Base-by-base conservation (phyloP, 1,140 invertebrate genomes). In the Drosophila albomicans region DNA sequence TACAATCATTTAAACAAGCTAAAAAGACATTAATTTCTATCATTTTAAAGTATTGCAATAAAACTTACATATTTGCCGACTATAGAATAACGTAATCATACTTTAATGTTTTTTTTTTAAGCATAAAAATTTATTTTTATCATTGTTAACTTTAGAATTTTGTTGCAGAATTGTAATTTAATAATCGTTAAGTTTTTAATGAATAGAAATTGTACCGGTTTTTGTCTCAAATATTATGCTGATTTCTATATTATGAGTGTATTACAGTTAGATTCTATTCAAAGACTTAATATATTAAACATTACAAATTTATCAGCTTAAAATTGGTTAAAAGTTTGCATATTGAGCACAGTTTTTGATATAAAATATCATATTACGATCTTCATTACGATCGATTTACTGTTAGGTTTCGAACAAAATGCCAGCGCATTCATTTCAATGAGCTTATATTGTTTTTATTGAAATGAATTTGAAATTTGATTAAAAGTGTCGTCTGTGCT, bases 381-480 rank as follows among this genome's bases (percentile, higher is more conserved):
- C 7, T 41, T 41, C 1, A 56, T 56, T 35, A 20, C 6, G 10
- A 13, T 15, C 30, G 15, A n/a, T 15, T 51, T 63, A 15, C 35
- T 20, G 35, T 41, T 54, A 54, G 10, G 15, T 38, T 52, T n/a
- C 11, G 4, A 20, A 28, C 7, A 48, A 49, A 61, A 32, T 11
- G 48, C 5, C 48, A 30, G 20, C 46, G 5, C 16, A 13, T 49
- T 43, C 41, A 28, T 38, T 41, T 28, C 2, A 59, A 59, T 46
- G 41, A 11, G 25, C 20, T 28, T 16, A 46, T 13, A 54, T 56
- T 70, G 58, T 38, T 38, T 38, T 70, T 63, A 11, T 28, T 43
- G 25, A 45, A 43, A 59, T n/a, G 25, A 45, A 73, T 74, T 74
- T 20, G 41, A 69, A 62, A 62, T 62, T 71, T 69, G 57, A 74